Evolutionary conservation across 2,888 invertebrate genomes (phyloP).

Genomic region (Petrophora chlorosata): DNA sequence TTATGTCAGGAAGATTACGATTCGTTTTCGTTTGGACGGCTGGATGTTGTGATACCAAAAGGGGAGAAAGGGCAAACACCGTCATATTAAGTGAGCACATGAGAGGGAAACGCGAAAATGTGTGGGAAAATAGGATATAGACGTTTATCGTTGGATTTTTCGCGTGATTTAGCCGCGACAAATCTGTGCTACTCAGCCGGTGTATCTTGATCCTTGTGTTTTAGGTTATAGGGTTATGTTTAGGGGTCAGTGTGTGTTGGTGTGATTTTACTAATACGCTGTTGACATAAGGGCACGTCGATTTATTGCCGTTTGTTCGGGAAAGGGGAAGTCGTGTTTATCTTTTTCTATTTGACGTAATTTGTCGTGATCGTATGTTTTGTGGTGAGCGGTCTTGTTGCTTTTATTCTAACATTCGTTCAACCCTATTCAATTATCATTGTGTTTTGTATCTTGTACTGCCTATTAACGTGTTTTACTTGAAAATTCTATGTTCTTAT

Average conservation of each 20-base stretch:
- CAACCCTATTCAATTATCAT: slow-evolving; percentile 1
- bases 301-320: slow-evolving; percentile 76
- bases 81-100: slow-evolving; percentile 83
- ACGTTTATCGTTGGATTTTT: slow-evolving; percentile 82
- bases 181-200: slow-evolving; percentile 71
- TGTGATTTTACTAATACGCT: slow-evolving; percentile 68
- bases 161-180: slow-evolving; percentile 81
- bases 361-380: slow-evolving; percentile 57
- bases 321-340: slow-evolving; percentile 74
- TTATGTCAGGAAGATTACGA: slow-evolving; percentile 1
- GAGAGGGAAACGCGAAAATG: slow-evolving; percentile 82
- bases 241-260: slow-evolving; percentile 25
- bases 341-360: slow-evolving; percentile 72
- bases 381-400: slow-evolving; percentile 45
- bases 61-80: slow-evolving; percentile 80
- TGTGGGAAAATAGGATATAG: slow-evolving; percentile 84
- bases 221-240: slow-evolving; percentile 3
- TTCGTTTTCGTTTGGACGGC: slow-evolving; percentile 32
- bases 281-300: slow-evolving; percentile 77
- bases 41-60: slow-evolving; percentile 42
- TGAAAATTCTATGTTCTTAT: too few species aligned
- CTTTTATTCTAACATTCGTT: slow-evolving; percentile 34
- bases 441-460: not conserved
- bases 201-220: slow-evolving; percentile 47
- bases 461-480: too few species aligned